Evolutionary conservation across 2,113 vertebrate species (phyloP), one percentile per base, ranked within the genome.

Genomic region (Speoplatyrhinus poulsoni): DNA sequence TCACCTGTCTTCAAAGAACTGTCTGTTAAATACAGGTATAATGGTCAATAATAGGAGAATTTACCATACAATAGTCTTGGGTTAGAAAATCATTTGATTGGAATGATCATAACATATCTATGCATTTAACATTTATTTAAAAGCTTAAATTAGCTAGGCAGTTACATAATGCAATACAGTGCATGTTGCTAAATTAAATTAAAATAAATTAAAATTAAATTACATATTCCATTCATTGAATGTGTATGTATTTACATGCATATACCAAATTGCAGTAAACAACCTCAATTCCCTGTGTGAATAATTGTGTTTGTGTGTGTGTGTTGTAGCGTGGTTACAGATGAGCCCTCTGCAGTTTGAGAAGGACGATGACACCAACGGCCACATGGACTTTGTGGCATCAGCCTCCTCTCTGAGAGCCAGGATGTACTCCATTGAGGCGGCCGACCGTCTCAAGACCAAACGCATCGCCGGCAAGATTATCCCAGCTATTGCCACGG

Each of bases 381-480:
- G 95, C 19, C 98, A 99, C 49, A 84, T 99, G 86, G 97, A 98
- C 88, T 99, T 96, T 12, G 92, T 99, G 79, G 90, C 95, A 60
- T 93, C 97, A 3, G 97, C 96, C 0, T 98, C 98, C 4, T 94
- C 96, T 56, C 90, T 99, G 77, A 89, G 97, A 85, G 98, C 97
- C 72, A 93, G 82, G 73, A 96, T 99, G 97, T 99, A 99, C 83
- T 93, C 87, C 71, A 99, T 99, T 0, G 95, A 99, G 46, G 93
- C 94, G 0, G 96, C 96, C 4, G 96, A 98, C 83, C 90, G 96
- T 48, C 92, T 98, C 41, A 97, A 98, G 93, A 97, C 96, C 68
- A 99, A 99, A 74, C 95, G 96, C 49, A 98, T 99, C 56, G 98
- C 98, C 49, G 98, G 98, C 3, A 98, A 98, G 89, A 99, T 99